Evolutionary conservation across 2,113 vertebrate species (phyloP), one percentile per base, ranked within the genome.

Genomic region (Marmota monax): DNA sequence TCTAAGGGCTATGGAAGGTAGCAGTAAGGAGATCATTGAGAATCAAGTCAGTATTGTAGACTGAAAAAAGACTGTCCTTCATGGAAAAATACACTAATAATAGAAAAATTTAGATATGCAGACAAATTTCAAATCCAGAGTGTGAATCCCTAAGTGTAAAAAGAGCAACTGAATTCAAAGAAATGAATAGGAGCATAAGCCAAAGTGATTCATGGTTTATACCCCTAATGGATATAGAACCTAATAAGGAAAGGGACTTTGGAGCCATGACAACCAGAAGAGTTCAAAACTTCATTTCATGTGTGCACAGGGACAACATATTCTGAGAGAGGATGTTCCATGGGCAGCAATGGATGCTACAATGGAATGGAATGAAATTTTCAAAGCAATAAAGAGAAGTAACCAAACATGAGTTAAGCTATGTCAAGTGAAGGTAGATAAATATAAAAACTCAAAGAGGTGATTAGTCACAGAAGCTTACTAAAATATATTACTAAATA

Each of bases 41-140:
- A 84, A 85, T 84, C 84, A 73, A 79, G 51, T 84, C 76, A 85
- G 69, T 63, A 63, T 8, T 4, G 78, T 34, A 53, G 39, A 80
- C 37, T 32, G 32, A 92, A 37, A 34, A 76, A 27, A 58, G 42
- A 63, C 58, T 61, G 34, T 85, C 17, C 51, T 18, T 39, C 25
- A 0, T 29, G 42, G 51, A 89, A 96, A 92, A 88, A 76, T 80
- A 89, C 61, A 73, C 27, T 77, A 73, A 63, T 25, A 90, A 77
- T 86, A 58, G 42, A 1, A 84, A 84, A 91, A 78, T 48, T 84
- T 88, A 27, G 37, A 56, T 34, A 79, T 18, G 7, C 27, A 67
- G 32, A 18, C 34, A 84, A 51, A 90, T 83, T 83, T 90, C 74
- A 96, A 45, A 95, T 70, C 69, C 74, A 88, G 67, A 74, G 48